These are phyloP conservation scores for Carposina sasakii DNA, from an alignment of 1,140 invertebrate genomes.

Conservation along the genomic window DNA sequence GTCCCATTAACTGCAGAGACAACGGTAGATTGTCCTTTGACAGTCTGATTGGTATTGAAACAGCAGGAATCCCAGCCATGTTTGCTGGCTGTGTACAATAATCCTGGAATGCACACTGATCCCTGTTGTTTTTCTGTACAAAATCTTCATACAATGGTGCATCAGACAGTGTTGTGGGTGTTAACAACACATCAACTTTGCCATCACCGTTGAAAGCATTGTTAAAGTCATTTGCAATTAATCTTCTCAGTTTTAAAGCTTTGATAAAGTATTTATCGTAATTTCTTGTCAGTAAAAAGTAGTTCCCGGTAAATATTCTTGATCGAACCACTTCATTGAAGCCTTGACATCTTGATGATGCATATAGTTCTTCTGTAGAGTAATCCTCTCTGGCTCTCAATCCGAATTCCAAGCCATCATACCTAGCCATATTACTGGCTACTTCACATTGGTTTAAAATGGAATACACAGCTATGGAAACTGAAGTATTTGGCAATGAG, in stretches of 20 bases:
- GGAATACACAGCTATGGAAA: slow-evolving; percentile 93
- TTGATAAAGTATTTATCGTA: slow-evolving; percentile 95
- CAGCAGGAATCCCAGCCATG: slow-evolving; percentile 95
- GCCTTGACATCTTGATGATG: slow-evolving; percentile 82
- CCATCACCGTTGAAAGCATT: slow-evolving; percentile 76
- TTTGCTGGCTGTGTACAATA: slow-evolving; percentile 96
- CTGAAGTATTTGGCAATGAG: slow-evolving; percentile 90
- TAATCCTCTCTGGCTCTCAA: slow-evolving; percentile 78
- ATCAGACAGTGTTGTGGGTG: slow-evolving; percentile 91
- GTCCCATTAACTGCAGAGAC: slow-evolving; percentile 94
- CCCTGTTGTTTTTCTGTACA: slow-evolving; percentile 83
- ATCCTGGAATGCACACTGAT: slow-evolving; percentile 92
- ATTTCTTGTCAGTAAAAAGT: slow-evolving; percentile 92
- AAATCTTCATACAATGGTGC: slow-evolving; percentile 90
- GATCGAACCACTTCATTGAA: slow-evolving; percentile 94
- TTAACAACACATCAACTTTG: slow-evolving; percentile 89
- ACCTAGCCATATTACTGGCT: slow-evolving; percentile 97
- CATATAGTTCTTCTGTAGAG: slow-evolving; percentile 90
- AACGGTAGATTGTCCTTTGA: slow-evolving; percentile 88
- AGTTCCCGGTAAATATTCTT: slow-evolving; percentile 97
- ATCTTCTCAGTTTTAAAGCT: slow-evolving; percentile 89
- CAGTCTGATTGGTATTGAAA: slow-evolving; percentile 89
- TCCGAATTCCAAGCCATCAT: slow-evolving; percentile 96
- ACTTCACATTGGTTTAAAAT: slow-evolving; percentile 97
- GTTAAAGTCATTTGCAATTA: slow-evolving; percentile 92